Evolutionary conservation across 2,113 vertebrate genomes (phyloP).

Genomic region (Vanacampus margaritifer): DNA sequence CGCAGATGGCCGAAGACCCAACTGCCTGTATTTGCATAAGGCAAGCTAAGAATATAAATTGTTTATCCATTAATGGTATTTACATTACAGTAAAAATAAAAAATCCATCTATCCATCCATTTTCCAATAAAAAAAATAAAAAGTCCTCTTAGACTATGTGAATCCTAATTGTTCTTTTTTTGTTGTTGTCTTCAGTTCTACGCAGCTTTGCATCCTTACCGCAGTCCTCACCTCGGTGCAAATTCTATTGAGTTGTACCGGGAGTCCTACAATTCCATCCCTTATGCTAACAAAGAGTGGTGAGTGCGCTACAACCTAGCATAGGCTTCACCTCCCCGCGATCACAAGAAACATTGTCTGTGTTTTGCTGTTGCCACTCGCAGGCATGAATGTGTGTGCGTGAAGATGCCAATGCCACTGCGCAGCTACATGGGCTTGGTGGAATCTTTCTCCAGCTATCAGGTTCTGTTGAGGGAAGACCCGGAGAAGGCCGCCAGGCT

Average conservation of each 20-base stretch:
- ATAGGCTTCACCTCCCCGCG: not conserved
- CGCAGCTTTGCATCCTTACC: constrained; percentile 46
- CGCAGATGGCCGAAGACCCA: too few relatives aligned
- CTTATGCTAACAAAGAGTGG: constrained; percentile 78
- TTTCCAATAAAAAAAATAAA: too few relatives aligned
- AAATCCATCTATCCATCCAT: too few relatives aligned
- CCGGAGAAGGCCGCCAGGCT: constrained; percentile 67
- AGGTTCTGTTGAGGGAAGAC: constrained; percentile 62
- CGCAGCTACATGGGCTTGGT: constrained; percentile 71
- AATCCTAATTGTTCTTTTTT: not conserved
- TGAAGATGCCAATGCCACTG: constrained; percentile 53
- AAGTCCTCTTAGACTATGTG: too few relatives aligned
- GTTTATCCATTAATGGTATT: too few relatives aligned
- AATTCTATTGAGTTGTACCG: constrained; percentile 53
- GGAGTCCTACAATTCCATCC: constrained; percentile 66
- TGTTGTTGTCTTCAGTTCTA: constrained; percentile 51
- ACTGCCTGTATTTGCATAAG: too few relatives aligned
- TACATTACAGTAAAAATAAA: too few relatives aligned
- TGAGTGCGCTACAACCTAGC: constrained; percentile 48
- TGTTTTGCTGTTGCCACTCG: not conserved
- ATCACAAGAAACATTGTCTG: too few relatives aligned
- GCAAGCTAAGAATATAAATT: too few relatives aligned
- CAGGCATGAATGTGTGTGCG: constrained; percentile 51
- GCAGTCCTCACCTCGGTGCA: constrained; percentile 44
- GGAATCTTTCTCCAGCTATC: constrained; percentile 75